Percentiles rank a stretch among this genome's conserved stretches.
These are phyloP conservation scores for Serinus canaria DNA, from an alignment of 2,113 vertebrate genomes.

Conservation along the genomic window DNA sequence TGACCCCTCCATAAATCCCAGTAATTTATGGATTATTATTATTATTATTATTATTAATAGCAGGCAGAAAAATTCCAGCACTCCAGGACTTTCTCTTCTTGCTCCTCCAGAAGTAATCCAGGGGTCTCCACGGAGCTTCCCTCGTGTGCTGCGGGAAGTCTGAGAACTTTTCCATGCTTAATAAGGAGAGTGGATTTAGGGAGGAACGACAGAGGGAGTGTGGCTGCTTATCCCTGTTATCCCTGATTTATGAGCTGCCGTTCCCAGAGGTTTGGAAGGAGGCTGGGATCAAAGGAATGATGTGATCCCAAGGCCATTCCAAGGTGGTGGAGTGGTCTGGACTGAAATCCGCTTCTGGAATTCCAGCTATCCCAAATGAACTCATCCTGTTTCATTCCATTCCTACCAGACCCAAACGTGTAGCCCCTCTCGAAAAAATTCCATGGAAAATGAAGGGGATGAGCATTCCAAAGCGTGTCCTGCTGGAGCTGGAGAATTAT, in stretches of 20 bases:
- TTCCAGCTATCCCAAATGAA: not conserved
- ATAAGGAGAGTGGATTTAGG: not conserved
- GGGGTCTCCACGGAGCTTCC: accelerated
- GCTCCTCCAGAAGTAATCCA: not conserved
- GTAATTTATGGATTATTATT: not conserved
- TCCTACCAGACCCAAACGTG: too few species aligned
- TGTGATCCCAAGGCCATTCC: not conserved
- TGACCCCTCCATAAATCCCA: not conserved
- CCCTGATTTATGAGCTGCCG: not conserved
- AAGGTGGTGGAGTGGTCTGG: accelerated
- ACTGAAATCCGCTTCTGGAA: not conserved
- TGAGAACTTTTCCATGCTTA: not conserved
- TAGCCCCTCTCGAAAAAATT: accelerated
- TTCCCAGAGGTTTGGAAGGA: not conserved
- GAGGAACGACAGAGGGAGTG: not conserved
- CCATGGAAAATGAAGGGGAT: not conserved
- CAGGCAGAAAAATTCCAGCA: not conserved
- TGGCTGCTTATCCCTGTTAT: not conserved
- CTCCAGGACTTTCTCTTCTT: not conserved
- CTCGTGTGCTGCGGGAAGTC: accelerated
- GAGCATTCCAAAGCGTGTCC: not conserved
- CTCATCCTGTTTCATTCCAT: accelerated
- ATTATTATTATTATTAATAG: too few species aligned
- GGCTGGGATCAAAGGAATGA: not conserved
- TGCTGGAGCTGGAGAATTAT: accelerated